Conservation (phyloP, 2,113 vertebrate genomes). For the Menidia beryllina region DNA sequence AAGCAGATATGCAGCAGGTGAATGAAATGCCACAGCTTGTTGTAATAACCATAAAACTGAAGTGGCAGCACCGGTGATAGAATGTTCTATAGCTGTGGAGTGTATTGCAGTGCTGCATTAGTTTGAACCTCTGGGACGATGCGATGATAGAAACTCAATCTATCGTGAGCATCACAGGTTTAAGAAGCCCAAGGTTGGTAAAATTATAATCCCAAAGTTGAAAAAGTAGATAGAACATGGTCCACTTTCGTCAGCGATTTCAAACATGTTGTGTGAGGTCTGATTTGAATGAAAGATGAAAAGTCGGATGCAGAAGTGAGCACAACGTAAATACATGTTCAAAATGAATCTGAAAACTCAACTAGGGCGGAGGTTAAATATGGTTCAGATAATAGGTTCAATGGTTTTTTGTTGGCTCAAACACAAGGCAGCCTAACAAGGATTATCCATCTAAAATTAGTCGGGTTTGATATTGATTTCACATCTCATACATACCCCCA, state of each 20-base stretch:
- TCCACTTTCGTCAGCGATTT: background rate
- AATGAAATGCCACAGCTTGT: conserved; percentile 2
- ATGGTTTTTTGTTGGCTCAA: background rate
- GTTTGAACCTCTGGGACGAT: background rate
- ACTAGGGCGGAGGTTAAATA: background rate
- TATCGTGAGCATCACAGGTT: background rate
- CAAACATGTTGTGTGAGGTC: background rate
- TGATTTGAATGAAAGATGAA: background rate
- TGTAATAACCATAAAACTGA: background rate
- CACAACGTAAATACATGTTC: background rate
- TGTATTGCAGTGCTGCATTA: background rate
- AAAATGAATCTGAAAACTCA: background rate
- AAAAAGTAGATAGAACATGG: background rate
- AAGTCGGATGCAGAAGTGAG: background rate
- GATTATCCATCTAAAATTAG: background rate
- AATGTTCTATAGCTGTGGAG: conserved; percentile 7
- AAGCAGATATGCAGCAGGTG: conserved; percentile 2
- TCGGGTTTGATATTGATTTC: background rate
- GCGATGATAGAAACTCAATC: background rate
- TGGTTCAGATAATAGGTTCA: background rate
- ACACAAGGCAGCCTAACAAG: background rate
- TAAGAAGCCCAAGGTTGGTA: background rate
- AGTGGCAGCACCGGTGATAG: background rate
- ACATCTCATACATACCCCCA: background rate
- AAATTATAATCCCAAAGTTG: background rate